phyloP scores from a whole-genome alignment of 2,113 vertebrate species.

The Brachionichthys hirsutus region DNA sequence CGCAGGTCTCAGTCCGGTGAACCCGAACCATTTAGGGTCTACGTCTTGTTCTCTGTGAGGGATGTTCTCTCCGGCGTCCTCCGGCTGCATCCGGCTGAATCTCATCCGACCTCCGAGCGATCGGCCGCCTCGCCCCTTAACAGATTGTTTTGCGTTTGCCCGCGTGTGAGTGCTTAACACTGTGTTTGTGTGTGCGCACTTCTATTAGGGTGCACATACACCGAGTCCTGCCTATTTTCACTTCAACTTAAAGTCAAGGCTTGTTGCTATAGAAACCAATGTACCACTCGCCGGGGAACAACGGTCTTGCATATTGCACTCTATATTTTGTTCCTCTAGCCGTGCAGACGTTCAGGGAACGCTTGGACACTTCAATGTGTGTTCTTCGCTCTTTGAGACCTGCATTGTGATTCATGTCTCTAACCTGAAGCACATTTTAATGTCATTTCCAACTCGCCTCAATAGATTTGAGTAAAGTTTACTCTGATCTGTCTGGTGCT shows the following conservation, averaged over 20 bases:
- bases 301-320: conserved; percentile 64
- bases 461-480: conserved; percentile 4
- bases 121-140: conserved; percentile 33
- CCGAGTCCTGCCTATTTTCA: conserved; percentile 50
- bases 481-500: conserved; percentile 20
- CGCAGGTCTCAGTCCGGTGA: conserved; percentile 73
- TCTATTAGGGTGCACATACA: conserved; percentile 43
- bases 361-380: conserved; percentile 44
- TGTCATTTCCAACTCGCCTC: conserved; percentile 17
- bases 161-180: conserved; percentile 27
- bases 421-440: conserved; percentile 12
- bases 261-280: conserved; percentile 79
- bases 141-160: conserved; percentile 57
- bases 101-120: conserved; percentile 61
- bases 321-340: conserved; percentile 59
- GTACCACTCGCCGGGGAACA: conserved; percentile 60
- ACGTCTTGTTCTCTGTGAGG: conserved; percentile 72
- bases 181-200: conserved; percentile 17
- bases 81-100: conserved; percentile 49
- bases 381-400: conserved; percentile 22
- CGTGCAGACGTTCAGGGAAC: conserved; percentile 41
- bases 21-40: conserved; percentile 70
- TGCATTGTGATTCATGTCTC: conserved; percentile 36
- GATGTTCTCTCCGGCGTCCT: conserved; percentile 59
- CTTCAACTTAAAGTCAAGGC: conserved; percentile 66